Conservation (phyloP, 1,140 invertebrate genomes). For the Ceratoteleas bidentatus region DNA sequence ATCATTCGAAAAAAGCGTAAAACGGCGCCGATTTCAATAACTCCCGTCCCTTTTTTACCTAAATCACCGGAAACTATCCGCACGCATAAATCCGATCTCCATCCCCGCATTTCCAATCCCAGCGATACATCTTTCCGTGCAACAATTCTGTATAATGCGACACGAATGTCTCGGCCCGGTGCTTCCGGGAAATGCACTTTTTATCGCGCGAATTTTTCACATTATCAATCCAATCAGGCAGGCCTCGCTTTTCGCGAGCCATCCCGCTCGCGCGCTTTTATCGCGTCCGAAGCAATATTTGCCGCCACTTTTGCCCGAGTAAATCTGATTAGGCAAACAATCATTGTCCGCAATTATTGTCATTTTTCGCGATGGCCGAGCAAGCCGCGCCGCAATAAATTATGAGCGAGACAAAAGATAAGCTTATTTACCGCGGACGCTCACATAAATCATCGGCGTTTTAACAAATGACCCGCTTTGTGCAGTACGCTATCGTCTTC, state of each 20-base stretch:
- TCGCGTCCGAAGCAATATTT: conserved; percentile 21
- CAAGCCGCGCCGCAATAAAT: no score
- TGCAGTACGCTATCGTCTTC: background rate
- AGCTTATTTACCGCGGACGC: no score
- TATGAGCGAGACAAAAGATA: no score
- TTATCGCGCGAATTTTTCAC: conserved; percentile 41
- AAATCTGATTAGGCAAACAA: conserved; percentile 39
- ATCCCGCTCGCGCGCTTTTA: conserved; percentile 16
- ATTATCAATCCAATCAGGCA: conserved; percentile 50
- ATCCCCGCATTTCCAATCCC: conserved; percentile 26
- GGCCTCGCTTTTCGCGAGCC: conserved; percentile 21
- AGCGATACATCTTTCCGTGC: conserved; percentile 37
- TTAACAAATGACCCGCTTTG: no score
- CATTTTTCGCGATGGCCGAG: conserved; percentile 8
- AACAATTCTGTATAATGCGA: conserved; percentile 53
- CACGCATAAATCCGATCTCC: conserved; percentile 30
- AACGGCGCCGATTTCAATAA: conserved; percentile 39
- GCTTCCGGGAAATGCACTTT: conserved; percentile 41
- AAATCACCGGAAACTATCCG: conserved; percentile 33
- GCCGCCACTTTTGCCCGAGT: conserved; percentile 9
- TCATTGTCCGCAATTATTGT: conserved; percentile 24
- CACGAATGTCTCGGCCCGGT: conserved; percentile 32
- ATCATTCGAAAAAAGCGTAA: conserved; percentile 1
- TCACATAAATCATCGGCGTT: no score
- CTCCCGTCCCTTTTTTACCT: conserved; percentile 15